These are phyloP conservation scores for Bergia sp. DNA, from an alignment of 92 coral and sea anemone species.

Conservation along the genomic window DNA sequence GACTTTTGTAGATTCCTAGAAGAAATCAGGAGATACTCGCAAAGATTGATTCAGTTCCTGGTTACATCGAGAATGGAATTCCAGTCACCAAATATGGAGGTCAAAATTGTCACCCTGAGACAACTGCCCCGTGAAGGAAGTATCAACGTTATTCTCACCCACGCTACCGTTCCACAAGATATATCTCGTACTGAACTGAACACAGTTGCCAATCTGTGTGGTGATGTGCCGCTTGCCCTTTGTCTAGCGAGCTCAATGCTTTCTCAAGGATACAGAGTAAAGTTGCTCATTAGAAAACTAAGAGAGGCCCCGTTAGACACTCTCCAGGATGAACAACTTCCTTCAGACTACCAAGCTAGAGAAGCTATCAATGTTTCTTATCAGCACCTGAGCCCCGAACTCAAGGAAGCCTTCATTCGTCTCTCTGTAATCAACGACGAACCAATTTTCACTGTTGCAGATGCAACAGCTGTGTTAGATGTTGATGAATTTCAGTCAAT, in stretches of 20 bases:
- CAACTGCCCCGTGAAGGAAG: not conserved
- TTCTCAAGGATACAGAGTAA: not conserved
- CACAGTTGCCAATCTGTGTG: not conserved
- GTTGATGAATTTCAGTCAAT: not conserved
- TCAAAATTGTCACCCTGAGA: not conserved
- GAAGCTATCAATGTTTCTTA: slow-evolving; percentile 14
- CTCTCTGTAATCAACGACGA: not conserved
- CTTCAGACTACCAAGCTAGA: not conserved
- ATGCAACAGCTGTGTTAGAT: not conserved
- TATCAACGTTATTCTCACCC: not conserved
- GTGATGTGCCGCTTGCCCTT: not conserved
- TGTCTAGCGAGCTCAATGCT: not conserved
- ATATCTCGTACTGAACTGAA: not conserved
- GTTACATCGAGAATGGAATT: not conserved
- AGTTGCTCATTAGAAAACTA: not conserved
- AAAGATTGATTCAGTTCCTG: not conserved
- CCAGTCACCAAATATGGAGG: not conserved
- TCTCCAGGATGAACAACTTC: not conserved
- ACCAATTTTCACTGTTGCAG: not conserved
- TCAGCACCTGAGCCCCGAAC: not conserved
- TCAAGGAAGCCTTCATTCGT: not conserved
- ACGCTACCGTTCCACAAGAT: not conserved
- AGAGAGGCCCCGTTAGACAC: not conserved
- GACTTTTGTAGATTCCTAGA: not conserved
- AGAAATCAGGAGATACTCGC: not conserved